These are phyloP conservation scores for Pseudolaguvia tuberculata DNA, from an alignment of 2,113 vertebrate species.

Conservation along the genomic window DNA sequence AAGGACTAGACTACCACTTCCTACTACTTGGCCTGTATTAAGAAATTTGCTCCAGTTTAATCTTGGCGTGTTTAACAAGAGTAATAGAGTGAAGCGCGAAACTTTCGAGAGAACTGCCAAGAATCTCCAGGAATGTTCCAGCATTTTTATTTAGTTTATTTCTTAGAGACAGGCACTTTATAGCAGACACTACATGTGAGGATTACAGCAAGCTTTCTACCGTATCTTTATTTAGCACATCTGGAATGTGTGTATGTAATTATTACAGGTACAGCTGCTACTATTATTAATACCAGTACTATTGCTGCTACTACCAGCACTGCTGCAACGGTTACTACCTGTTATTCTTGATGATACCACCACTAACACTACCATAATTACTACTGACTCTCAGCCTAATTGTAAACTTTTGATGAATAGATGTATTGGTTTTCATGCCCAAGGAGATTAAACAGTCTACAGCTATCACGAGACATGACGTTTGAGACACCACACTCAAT, in stretches of 20 bases:
- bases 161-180: neutral
- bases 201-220: neutral
- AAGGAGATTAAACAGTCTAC: neutral
- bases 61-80: no score
- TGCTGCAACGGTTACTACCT: neutral
- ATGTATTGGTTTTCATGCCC: neutral
- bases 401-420: no score
- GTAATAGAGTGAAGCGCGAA: no score
- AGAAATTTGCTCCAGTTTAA: neutral
- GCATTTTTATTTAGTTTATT: neutral
- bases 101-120: neutral
- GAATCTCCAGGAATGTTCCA: neutral
- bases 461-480: neutral
- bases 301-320: neutral
- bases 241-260: neutral
- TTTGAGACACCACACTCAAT: neutral
- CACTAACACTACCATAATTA: neutral
- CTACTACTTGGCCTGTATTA: neutral
- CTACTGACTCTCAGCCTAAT: neutral
- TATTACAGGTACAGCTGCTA: neutral
- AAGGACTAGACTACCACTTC: neutral
- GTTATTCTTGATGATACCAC: neutral
- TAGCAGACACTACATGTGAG: no score
- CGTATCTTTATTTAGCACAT: neutral
- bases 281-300: neutral